Conservation (phyloP, 2,113 vertebrate species). For the Castor canadensis region DNA sequence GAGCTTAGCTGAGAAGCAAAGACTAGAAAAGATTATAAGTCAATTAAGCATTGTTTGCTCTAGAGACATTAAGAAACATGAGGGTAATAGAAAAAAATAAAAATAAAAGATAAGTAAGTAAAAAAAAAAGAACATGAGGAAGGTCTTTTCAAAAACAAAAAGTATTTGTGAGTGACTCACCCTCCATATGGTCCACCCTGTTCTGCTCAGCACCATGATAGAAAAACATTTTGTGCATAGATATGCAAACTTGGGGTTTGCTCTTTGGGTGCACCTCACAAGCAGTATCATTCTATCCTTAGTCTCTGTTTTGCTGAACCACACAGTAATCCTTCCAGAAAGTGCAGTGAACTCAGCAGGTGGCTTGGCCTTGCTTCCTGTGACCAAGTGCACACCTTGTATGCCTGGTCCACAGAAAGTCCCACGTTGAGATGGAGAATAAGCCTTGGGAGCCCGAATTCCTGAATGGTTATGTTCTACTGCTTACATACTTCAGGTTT, state of each 20-base stretch:
- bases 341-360: too few species aligned
- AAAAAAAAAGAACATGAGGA: too few species aligned
- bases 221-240: not conserved
- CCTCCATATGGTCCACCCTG: too few species aligned
- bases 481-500: not conserved
- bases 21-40: not conserved
- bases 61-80: not conserved
- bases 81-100: too few species aligned
- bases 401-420: not conserved
- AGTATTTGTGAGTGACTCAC: not conserved
- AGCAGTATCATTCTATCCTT: not conserved
- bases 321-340: too few species aligned
- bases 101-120: too few species aligned
- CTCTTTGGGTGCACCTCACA: not conserved
- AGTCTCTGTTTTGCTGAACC: not conserved
- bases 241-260: not conserved
- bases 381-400: too few species aligned
- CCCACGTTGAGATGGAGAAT: not conserved
- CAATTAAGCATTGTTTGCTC: not conserved
- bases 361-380: too few species aligned
- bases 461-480: not conserved
- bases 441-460: not conserved
- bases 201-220: not conserved
- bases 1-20: not conserved
- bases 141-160: not conserved